Evolutionary conservation across 1,140 invertebrate genomes (phyloP).

Genomic region (Dreissena rostriformis): DNA sequence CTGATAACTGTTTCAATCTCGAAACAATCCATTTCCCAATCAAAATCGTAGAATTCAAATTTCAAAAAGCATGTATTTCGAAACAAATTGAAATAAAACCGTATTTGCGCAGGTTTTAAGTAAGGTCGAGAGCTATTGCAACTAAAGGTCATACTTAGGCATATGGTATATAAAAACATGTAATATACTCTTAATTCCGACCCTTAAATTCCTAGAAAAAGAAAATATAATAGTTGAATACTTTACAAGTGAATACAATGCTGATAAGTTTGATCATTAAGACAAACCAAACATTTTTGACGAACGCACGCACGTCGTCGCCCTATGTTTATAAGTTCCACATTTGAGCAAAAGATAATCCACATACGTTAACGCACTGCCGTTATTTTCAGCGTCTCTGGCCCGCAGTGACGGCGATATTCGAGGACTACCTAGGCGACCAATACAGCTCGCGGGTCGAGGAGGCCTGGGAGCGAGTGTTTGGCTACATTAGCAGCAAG

Average conservation of each 20-base stretch:
- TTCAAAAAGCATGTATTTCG: background rate
- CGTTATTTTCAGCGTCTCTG: constrained; percentile 32
- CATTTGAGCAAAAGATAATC: no score
- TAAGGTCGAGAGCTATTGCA: background rate
- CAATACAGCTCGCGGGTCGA: constrained; percentile 23
- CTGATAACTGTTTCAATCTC: background rate
- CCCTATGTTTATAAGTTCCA: no score
- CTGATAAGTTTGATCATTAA: no score
- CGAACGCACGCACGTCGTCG: no score
- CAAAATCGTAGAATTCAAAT: background rate
- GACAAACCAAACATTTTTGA: no score
- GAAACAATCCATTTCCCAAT: background rate
- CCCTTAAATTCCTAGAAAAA: no score
- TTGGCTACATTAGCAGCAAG: constrained; percentile 43
- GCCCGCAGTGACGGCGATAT: constrained; percentile 34
- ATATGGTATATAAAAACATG: background rate
- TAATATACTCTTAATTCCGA: background rate
- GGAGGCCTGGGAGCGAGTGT: constrained; percentile 48
- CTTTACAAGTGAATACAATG: no score
- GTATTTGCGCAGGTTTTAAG: background rate
- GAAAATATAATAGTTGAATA: no score
- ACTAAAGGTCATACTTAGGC: background rate
- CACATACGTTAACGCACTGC: no score
- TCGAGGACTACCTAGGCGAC: constrained; percentile 46
- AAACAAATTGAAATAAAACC: background rate